Percentiles rank a stretch among this genome's conserved stretches.
Evolutionary conservation across 64 coral and sea anemone species (phyloP).

Genomic region (Pachyseris speciosa): DNA sequence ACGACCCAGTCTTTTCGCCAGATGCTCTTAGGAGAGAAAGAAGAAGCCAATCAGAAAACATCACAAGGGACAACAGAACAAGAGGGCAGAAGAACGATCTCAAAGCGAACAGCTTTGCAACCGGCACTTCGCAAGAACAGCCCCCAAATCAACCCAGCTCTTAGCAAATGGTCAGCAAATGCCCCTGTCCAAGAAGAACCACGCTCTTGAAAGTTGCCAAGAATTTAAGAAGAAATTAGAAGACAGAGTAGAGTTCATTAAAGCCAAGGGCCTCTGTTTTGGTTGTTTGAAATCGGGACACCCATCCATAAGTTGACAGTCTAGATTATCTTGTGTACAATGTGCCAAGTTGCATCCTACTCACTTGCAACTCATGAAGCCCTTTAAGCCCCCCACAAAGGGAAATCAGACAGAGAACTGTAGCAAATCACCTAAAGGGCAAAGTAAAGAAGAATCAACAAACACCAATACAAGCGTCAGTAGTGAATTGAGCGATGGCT

Average conservation of each 20-base stretch:
- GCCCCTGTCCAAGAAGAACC: background rate
- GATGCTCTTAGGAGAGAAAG: slow-evolving; percentile 32
- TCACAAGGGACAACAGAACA: background rate
- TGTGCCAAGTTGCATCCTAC: slow-evolving; percentile 47
- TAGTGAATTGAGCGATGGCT: too few relatives aligned
- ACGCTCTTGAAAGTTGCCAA: background rate
- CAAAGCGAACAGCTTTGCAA: slow-evolving; percentile 4
- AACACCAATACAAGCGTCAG: background rate
- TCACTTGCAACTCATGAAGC: slow-evolving; percentile 2
- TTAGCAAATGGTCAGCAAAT: background rate
- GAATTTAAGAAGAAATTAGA: background rate
- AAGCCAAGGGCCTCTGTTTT: slow-evolving; percentile 46
- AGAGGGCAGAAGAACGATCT: background rate
- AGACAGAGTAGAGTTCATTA: background rate
- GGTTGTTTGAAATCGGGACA: slow-evolving; percentile 38
- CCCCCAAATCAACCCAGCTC: too few relatives aligned
- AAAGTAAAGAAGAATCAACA: background rate
- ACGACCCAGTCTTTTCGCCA: slow-evolving; percentile 79
- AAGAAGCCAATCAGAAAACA: background rate
- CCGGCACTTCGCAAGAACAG: background rate
- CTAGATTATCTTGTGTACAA: background rate
- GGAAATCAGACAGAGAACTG: too few relatives aligned
- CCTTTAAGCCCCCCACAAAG: background rate
- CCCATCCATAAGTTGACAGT: slow-evolving; percentile 3
- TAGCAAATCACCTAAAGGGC: background rate